Evolutionary conservation across 2,113 vertebrate genomes (phyloP).

Genomic region (Siniperca knerii): DNA sequence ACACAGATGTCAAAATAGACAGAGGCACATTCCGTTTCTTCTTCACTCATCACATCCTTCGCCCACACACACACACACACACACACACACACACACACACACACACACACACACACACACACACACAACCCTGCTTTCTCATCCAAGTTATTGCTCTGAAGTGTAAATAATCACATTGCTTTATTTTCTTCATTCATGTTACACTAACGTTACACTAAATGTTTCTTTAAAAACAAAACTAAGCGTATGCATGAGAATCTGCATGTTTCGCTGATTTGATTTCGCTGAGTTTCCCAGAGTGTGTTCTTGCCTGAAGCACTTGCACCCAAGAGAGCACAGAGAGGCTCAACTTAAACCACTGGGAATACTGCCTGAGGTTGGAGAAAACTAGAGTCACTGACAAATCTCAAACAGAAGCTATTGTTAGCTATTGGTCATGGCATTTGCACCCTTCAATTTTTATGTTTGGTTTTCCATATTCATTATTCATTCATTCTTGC

Average conservation of each 20-base stretch:
- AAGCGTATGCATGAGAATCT: slow-evolving; percentile 3
- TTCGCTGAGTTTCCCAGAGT: slow-evolving; percentile 26
- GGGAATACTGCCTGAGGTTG: slow-evolving; percentile 62
- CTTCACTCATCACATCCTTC: slow-evolving; percentile 13
- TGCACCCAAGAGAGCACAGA: slow-evolving; percentile 49
- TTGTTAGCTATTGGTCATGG: slow-evolving; percentile 46
- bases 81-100: no score
- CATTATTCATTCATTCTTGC: not conserved
- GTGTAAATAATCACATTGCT: slow-evolving; percentile 20
- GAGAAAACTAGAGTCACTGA: slow-evolving; percentile 48
- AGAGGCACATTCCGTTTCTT: slow-evolving; percentile 24
- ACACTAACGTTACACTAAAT: not conserved
- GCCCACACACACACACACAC: no score
- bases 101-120: slow-evolving; percentile 3
- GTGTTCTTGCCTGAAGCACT: slow-evolving; percentile 67
- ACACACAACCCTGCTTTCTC: slow-evolving; percentile 1
- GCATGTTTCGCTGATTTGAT: slow-evolving; percentile 17
- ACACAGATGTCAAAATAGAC: slow-evolving; percentile 47
- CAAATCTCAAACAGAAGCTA: slow-evolving; percentile 46
- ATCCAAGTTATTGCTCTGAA: slow-evolving; percentile 10
- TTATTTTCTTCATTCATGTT: slow-evolving; percentile 5
- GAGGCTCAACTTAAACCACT: slow-evolving; percentile 74
- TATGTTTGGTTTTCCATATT: not conserved
- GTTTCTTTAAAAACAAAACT: slow-evolving; percentile 12
- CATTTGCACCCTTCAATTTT: slow-evolving; percentile 30